Base-by-base conservation (phyloP, 2,888 invertebrate genomes). In the Imbricaverruca yamaguchii region DNA sequence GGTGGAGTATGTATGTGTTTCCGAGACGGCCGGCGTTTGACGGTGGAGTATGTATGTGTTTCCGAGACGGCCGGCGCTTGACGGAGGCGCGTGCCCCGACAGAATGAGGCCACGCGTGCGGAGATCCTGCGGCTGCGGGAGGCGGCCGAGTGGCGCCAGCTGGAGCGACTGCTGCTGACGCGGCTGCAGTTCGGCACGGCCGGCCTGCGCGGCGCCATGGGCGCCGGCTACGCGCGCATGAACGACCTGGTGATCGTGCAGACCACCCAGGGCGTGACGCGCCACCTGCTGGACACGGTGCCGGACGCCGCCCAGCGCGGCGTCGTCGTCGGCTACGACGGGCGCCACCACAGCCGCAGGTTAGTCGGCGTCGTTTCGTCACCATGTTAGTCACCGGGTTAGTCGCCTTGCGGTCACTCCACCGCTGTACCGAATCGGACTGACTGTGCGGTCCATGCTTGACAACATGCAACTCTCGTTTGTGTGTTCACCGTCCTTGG, bases 201-300 rank as follows among this genome's bases (percentile, higher is more conserved):
- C 0, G 97, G 98, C 0, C 89, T 99, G 61, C 91, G 99, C 83
- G 96, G 94, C 0, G 90, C 90, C 83, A 98, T 99, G 98, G 94
- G 92, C 25, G 93, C 96, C 23, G 99, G 99, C 0, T 97, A 93
- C 87, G 91, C 91, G 84, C 92, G 93, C 83, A 95, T 99, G 94
- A 99, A 99, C 87, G 98, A 99, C 87, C 90, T 99, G 78, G 94
- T 97, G 0, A 88, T 91, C 81, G 91, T 99, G 80, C 99, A 99
- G 89, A 96, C 97, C 2, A 93, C 93, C 1, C 96, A 98, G 91
- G 98, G 97, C 0, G 87, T 98, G 10, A 90, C 92, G 80, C 91
- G 91, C 80, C 95, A 96, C 87, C 86, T 97, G 81, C 88, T 91
- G 84, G 88, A 90, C 81, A 88, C 89, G 69, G 90, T 91, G 84